Conservation (phyloP, 2,888 invertebrate genomes). For the Chirona hameri region DNA sequence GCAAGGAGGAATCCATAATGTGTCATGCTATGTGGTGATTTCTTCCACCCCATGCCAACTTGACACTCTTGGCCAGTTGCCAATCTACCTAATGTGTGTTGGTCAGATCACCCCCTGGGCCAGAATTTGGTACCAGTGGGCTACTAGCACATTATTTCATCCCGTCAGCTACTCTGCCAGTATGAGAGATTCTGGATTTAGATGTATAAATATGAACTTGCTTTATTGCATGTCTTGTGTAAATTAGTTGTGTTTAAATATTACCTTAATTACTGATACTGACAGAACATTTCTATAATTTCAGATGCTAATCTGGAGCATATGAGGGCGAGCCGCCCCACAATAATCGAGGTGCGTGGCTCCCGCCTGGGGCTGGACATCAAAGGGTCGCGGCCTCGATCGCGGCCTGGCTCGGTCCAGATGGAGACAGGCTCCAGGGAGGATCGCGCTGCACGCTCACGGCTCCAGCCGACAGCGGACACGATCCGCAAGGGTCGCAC, state of each 20-base stretch:
- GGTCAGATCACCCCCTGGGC: no score
- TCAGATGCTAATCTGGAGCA: neutral
- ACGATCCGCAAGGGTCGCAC: neutral
- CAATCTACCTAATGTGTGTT: no score
- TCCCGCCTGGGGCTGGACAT: slow-evolving; percentile 5
- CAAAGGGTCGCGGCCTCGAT: neutral
- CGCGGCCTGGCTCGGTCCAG: neutral
- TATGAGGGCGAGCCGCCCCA: neutral
- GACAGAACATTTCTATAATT: neutral
- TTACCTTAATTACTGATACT: neutral
- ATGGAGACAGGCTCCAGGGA: neutral
- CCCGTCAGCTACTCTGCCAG: no score
- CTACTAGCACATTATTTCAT: no score
- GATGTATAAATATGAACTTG: neutral
- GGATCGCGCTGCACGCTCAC: neutral
- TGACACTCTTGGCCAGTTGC: no score
- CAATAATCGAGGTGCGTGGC: neutral
- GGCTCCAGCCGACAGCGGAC: neutral
- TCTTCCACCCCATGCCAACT: no score
- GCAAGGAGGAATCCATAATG: no score
- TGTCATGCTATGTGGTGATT: no score
- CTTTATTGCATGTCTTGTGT: neutral
- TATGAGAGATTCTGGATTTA: neutral
- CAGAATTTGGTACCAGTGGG: no score
- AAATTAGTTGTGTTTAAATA: neutral